phyloP scores from a whole-genome alignment of 2,113 vertebrate genomes.

The Rattus rattus region DNA sequence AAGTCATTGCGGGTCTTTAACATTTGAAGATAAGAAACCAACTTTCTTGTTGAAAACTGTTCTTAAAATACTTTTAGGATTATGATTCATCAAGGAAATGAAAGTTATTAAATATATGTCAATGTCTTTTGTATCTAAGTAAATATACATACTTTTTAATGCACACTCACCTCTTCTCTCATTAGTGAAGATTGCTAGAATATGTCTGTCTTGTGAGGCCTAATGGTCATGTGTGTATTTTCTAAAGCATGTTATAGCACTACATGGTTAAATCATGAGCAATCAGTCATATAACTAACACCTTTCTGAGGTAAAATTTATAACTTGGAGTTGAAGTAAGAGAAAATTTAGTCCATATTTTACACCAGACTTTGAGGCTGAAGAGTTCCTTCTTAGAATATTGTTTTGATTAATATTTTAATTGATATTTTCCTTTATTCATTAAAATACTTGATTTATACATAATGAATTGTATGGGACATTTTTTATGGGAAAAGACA shows the following conservation, averaged over 20 bases:
- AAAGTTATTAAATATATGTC: not conserved
- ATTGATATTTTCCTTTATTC: not conserved
- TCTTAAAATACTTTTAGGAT: not conserved
- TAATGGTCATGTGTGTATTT: not conserved
- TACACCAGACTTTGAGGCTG: not conserved
- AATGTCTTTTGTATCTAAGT: not conserved
- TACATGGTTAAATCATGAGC: not conserved
- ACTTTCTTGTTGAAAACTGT: not conserved
- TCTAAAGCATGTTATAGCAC: not conserved
- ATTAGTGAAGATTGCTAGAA: not conserved
- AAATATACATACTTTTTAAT: not conserved
- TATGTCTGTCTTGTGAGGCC: not conserved
- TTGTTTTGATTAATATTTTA: not conserved
- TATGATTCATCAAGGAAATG: not conserved
- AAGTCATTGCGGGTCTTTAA: conserved; percentile 22
- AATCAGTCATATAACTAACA: not conserved
- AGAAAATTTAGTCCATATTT: not conserved
- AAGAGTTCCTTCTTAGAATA: not conserved
- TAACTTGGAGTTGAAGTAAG: not conserved
- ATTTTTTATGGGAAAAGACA: not conserved
- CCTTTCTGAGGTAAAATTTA: not conserved
- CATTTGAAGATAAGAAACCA: not conserved
- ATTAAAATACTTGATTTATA: not conserved
- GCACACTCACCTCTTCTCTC: not conserved
- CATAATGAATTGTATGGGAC: not conserved